Conservation (phyloP, 2,113 vertebrate genomes). For the Talpa occidentalis region DNA sequence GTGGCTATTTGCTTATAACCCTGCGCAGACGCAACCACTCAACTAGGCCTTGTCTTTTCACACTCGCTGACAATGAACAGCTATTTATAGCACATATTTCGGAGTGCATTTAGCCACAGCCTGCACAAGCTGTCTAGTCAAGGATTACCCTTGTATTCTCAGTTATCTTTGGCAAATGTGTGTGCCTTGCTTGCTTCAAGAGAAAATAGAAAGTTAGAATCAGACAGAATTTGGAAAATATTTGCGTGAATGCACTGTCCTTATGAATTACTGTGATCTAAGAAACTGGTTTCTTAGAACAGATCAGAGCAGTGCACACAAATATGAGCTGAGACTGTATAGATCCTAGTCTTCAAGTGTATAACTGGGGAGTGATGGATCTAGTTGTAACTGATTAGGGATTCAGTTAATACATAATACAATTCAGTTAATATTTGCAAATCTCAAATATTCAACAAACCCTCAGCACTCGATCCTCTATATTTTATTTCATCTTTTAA, state of each 20-base stretch:
- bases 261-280: background rate
- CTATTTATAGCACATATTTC: slow-evolving; percentile 85
- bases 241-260: background rate
- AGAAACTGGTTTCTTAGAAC: background rate
- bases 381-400: background rate
- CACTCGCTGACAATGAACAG: slow-evolving; percentile 79
- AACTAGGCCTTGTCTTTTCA: slow-evolving; percentile 70
- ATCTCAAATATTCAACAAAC: background rate
- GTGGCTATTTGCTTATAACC: slow-evolving; percentile 74
- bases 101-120: slow-evolving; percentile 74
- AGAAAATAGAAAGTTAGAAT: background rate
- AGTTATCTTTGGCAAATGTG: background rate
- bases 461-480: background rate
- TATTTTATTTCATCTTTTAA: background rate
- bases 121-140: slow-evolving; percentile 35
- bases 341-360: too few species aligned
- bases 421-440: background rate
- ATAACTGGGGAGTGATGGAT: background rate
- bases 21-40: slow-evolving; percentile 67
- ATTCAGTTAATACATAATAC: background rate
- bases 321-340: background rate
- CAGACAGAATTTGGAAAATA: background rate
- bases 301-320: background rate
- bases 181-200: background rate
- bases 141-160: background rate